Percentiles rank a stretch among this genome's conserved stretches.
phyloP scores from a whole-genome alignment of 2,113 vertebrate genomes.

The Onychostoma macrolepis region DNA sequence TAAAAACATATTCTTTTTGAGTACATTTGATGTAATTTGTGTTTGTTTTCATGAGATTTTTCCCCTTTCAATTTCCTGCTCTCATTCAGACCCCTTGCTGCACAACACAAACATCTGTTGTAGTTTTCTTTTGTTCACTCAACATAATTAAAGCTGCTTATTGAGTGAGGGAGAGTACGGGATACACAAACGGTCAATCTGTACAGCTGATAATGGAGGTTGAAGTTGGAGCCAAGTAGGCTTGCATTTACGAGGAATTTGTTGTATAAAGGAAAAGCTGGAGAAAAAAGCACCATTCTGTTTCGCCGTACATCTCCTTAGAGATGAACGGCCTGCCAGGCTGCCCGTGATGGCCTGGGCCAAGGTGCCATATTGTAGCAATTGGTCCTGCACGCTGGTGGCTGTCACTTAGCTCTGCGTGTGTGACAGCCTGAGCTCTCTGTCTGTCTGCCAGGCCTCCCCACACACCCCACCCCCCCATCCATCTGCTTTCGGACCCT shows the following conservation, averaged over 20 bases:
- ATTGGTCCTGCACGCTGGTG: slow-evolving; percentile 52
- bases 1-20: background rate
- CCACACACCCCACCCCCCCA: slow-evolving; percentile 27
- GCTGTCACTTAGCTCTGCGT: slow-evolving; percentile 58
- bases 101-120: slow-evolving; percentile 37
- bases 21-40: background rate
- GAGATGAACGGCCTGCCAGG: slow-evolving; percentile 37
- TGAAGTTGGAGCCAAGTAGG: background rate
- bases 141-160: slow-evolving; percentile 23
- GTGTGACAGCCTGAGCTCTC: slow-evolving; percentile 46
- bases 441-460: slow-evolving; percentile 55
- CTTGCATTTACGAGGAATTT: background rate
- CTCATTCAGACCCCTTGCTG: background rate
- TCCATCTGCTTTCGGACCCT: slow-evolving; percentile 59
- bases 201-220: background rate
- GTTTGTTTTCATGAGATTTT: background rate
- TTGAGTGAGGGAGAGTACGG: background rate
- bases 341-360: slow-evolving; percentile 40
- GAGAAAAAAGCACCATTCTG: slow-evolving; percentile 14
- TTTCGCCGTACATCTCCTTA: background rate
- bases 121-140: slow-evolving; percentile 36
- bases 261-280: background rate
- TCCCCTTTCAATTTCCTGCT: background rate
- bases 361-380: slow-evolving; percentile 60
- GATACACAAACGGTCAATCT: background rate